Evolutionary conservation across 1,140 invertebrate genomes (phyloP), one percentile per base, ranked within the genome.

Genomic region (Artemia franciscana): DNA sequence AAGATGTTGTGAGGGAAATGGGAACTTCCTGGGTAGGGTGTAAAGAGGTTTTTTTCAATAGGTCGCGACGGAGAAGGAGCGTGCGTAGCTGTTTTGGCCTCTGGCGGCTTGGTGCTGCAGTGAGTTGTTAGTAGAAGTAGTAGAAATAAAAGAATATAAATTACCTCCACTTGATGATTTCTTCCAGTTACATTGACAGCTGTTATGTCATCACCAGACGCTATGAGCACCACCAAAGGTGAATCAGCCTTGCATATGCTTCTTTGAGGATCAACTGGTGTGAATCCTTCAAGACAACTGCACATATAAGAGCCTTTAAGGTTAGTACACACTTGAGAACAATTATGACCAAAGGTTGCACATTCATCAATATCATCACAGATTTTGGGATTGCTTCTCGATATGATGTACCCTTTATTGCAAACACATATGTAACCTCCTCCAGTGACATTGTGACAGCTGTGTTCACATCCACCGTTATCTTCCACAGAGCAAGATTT

Each of bases 271-370:
- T 88, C 82, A 7, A 82, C 78, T 23, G 85, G 70, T 62, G 78
- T 75, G 76, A 93, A 97, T 2, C 89, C 90, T 3, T 84, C 77
- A 2, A 81, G 77, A 69, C 93, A 97, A 5, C 80, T 80, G 71
- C 93, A 97, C n/a, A 80, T 78, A 68, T 85, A 93, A 2, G 85
- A 85, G 24, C 91, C 91, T 68, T 94, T 92, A n/a, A 91, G 68
- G 70, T 96, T 97, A 12, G 80, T 82, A 70, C 93, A 96, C 4
- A 88, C 74, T 70, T 97, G 93, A 2, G 90, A 88, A 73, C 92
- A 97, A 64, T 85, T 84, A 71, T 96, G 87, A 9, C 80, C 78
- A 9, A 84, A 83, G 5, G 82, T 80, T 0, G 78, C 75, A 71
- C 93, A 96, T 74, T 97, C 92, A 72, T 97, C 82, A n/a, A 94